Base-by-base conservation (phyloP, 1,140 invertebrate genomes). In the Tetragonula clypearis region DNA sequence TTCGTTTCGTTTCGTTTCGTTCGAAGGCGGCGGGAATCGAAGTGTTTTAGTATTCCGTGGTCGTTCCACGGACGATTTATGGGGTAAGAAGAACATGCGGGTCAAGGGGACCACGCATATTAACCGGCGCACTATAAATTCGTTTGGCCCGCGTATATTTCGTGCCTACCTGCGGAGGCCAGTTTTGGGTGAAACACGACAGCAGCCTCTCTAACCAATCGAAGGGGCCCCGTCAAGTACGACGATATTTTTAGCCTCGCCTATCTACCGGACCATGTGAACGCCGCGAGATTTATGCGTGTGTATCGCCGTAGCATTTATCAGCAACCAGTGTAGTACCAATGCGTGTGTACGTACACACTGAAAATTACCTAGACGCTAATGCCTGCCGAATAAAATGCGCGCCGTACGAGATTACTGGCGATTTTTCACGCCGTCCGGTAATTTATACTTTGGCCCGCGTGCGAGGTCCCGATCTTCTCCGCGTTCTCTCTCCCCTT, bases 11-110 rank as follows among this genome's bases (percentile, higher is more conserved):
- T 17, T 30, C 6, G 26, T 15, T 76, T 79, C 71, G 73, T 62
- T 82, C 26, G 68, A 71, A 86, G 68, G 41, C 49, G 65, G 53
- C 68, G 75, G 66, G 72, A 26, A 89, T 89, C 88, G 81, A 89
- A 89, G 88, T 79, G 87, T 89, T 89, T 89, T 89, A 89, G 87
- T 89, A 89, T 89, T 89, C 88, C 85, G 81, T 41, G 68, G 74
- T 60, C 84, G 81, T 71, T 80, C 69, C 84, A n/a, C n/a, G 49
- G 14, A 58, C 79, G 81, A 89, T 89, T 89, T 89, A 88, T 82
- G 87, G 82, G 85, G 88, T 89, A 89, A 88, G 84, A 88, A 81
- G 84, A 86, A 89, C 85, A 89, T 84, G 85, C 88, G 87, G 88
- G 88, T 89, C 88, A 89, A 89, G 83, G 73, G 88, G 87, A 88